Evolutionary conservation across 2,888 invertebrate species (phyloP).

Genomic region (Chrysotoxum bicinctum): DNA sequence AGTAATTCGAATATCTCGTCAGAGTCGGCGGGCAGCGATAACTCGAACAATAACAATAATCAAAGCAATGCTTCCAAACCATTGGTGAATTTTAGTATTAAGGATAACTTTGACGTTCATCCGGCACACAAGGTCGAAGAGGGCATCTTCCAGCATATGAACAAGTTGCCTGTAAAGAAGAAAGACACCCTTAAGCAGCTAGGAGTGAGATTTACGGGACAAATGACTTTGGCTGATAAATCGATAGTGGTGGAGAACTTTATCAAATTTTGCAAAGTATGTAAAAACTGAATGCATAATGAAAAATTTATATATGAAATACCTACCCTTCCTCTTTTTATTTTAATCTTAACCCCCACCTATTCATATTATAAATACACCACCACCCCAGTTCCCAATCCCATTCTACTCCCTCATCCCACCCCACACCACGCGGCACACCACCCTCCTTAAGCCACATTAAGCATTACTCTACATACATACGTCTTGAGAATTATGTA

Average conservation of each 20-base stretch:
- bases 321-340: slow-evolving; percentile 22
- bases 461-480: slow-evolving; percentile 52
- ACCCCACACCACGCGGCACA: not conserved
- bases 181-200: slow-evolving; percentile 80
- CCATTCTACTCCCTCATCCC: slow-evolving; percentile 12
- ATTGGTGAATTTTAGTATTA: slow-evolving; percentile 79
- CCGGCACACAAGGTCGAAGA: slow-evolving; percentile 81
- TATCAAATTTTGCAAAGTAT: slow-evolving; percentile 81
- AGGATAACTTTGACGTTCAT: slow-evolving; percentile 81
- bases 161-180: slow-evolving; percentile 80
- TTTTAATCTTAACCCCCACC: slow-evolving; percentile 45
- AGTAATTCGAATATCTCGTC: slow-evolving; percentile 81
- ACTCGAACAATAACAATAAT: slow-evolving; percentile 75
- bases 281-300: slow-evolving; percentile 71
- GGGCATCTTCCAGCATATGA: slow-evolving; percentile 81
- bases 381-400: not conserved
- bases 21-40: slow-evolving; percentile 77
- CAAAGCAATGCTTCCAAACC: slow-evolving; percentile 78
- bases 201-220: slow-evolving; percentile 81
- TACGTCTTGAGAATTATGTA: slow-evolving; percentile 66
- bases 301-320: slow-evolving; percentile 40
- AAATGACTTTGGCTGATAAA: slow-evolving; percentile 81
- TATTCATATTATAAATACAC: slow-evolving; percentile 18
- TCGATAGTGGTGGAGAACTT: slow-evolving; percentile 82
- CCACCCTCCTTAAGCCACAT: slow-evolving; percentile 48